Percentiles rank a stretch among this genome's conserved stretches.
These are phyloP conservation scores for Thymelicus sylvestris DNA, from an alignment of 2,888 invertebrate genomes.

Conservation along the genomic window DNA sequence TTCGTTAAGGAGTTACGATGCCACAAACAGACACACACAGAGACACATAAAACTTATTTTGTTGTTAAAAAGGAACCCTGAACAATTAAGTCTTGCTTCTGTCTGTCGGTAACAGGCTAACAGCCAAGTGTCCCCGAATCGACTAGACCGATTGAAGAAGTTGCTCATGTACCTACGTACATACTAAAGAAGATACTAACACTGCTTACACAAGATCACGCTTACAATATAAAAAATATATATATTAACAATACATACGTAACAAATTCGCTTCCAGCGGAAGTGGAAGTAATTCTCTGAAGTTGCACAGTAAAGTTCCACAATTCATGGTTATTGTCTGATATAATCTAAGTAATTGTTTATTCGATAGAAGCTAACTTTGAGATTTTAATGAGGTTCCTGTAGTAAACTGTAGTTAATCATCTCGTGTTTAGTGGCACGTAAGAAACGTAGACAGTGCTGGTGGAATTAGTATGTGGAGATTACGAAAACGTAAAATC, in stretches of 20 bases:
- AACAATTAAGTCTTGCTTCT: too few species aligned
- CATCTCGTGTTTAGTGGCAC: conserved; percentile 6
- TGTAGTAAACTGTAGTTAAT: conserved; percentile 24
- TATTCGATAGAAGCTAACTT: conserved; percentile 33
- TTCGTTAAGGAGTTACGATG: too few species aligned
- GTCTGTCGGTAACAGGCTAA: too few species aligned
- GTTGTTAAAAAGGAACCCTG: too few species aligned
- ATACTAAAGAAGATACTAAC: too few species aligned
- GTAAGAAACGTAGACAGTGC: not conserved
- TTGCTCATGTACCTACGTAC: too few species aligned
- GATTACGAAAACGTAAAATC: not conserved
- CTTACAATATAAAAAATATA: not conserved
- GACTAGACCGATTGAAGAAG: too few species aligned
- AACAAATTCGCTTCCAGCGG: not conserved
- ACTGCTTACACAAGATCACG: not conserved
- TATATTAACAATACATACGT: not conserved
- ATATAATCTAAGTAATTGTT: conserved; percentile 56
- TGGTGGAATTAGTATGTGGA: not conserved
- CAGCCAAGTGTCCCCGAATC: too few species aligned
- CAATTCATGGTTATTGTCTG: conserved; percentile 47
- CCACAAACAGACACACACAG: too few species aligned
- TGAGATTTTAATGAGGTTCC: conserved; percentile 14
- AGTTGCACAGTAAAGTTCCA: conserved; percentile 9
- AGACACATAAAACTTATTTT: too few species aligned
- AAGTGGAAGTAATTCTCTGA: conserved; percentile 3